Conservation (phyloP, 2,888 invertebrate genomes). For the Limnephilus auricula region DNA sequence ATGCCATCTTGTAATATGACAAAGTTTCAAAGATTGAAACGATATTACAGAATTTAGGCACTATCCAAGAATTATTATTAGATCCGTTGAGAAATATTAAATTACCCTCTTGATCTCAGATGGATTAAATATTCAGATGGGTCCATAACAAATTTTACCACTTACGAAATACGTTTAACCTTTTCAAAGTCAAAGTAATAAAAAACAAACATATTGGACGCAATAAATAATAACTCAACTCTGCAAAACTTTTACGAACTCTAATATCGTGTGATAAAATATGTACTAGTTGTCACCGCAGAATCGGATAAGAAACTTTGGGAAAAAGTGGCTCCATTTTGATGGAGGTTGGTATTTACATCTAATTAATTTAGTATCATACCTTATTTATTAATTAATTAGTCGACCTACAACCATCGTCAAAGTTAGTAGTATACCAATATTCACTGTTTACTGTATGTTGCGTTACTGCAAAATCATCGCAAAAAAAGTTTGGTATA, state of each 20-base stretch:
- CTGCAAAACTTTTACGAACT: background rate
- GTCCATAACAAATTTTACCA: background rate
- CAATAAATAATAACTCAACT: slow-evolving; percentile 20
- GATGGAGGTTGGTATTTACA: no score
- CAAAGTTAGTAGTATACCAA: no score
- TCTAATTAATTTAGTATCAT: no score
- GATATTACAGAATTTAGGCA: background rate
- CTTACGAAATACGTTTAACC: background rate
- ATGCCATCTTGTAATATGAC: background rate
- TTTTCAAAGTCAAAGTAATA: background rate
- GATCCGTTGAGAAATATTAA: background rate
- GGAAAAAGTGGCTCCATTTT: no score
- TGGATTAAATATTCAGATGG: background rate
- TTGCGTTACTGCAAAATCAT: no score
- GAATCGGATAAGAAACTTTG: no score
- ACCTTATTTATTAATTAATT: no score
- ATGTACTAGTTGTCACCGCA: background rate
- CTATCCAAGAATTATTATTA: background rate
- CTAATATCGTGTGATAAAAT: background rate
- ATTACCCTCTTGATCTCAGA: background rate
- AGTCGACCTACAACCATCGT: no score
- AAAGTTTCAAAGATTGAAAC: background rate
- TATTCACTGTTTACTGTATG: no score
- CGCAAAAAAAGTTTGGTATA: no score
- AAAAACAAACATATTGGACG: background rate